phyloP scores from a whole-genome alignment of 2,888 invertebrate genomes.

The Nemapogon koenigi region DNA sequence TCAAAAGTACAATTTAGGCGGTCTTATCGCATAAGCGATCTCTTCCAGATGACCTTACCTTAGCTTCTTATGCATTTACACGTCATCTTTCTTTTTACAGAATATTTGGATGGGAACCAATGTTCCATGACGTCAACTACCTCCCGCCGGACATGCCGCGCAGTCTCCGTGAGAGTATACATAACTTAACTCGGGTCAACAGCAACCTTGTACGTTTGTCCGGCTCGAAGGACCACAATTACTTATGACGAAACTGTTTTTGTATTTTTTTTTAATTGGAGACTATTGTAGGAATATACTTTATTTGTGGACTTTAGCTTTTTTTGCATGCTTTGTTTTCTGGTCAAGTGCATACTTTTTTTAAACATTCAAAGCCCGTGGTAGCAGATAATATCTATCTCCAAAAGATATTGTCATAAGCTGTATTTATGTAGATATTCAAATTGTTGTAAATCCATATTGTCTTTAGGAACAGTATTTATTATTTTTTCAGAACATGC shows the following conservation, averaged over 20 bases:
- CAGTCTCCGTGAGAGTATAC: slow-evolving; percentile 70
- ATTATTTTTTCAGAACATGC: too few species aligned
- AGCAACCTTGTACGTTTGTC: slow-evolving; percentile 45
- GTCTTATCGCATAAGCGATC: too few species aligned
- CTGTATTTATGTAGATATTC: background rate
- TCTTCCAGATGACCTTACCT: too few species aligned
- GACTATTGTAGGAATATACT: background rate
- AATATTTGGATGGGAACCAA: slow-evolving; percentile 90
- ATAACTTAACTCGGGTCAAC: slow-evolving; percentile 33
- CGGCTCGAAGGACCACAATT: too few species aligned
- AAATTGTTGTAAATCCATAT: background rate
- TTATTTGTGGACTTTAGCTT: background rate
- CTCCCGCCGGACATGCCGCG: slow-evolving; percentile 79
- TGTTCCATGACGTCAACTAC: slow-evolving; percentile 70
- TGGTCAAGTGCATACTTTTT: background rate
- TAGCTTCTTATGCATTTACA: too few species aligned
- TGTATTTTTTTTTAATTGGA: too few species aligned
- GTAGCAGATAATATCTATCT: background rate
- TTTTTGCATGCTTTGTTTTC: background rate
- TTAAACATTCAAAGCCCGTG: too few species aligned
- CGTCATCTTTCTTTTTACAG: too few species aligned
- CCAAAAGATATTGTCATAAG: background rate
- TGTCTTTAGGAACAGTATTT: background rate
- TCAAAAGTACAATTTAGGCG: too few species aligned
- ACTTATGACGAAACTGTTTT: too few species aligned